A percentile compares a stretch with the other conserved stretches of the same genome.
Evolutionary conservation across 2,888 invertebrate genomes (phyloP).

Genomic region (Pheosia gnoma): DNA sequence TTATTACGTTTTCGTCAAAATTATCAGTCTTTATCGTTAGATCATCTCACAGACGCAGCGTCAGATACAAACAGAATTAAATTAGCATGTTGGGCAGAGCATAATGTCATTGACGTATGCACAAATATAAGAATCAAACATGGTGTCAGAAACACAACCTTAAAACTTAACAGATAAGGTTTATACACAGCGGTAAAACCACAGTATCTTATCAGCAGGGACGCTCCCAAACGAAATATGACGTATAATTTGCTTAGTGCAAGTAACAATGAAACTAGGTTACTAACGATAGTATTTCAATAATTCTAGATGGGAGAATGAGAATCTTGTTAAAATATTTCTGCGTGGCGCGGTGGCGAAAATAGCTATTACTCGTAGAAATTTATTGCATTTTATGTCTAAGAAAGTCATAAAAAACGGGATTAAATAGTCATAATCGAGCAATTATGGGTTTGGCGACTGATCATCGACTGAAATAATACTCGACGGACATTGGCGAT

Average conservation of each 20-base stretch:
- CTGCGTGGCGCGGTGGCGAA: conserved; percentile 9
- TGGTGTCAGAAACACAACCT: conserved; percentile 10
- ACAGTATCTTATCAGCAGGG: conserved; percentile 29
- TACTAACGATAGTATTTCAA: conserved; percentile 33
- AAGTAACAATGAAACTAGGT: conserved; percentile 29
- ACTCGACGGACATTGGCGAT: conserved; percentile 3
- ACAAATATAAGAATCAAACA: conserved; percentile 15
- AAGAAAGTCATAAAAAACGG: conserved; percentile 17
- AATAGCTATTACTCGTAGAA: conserved; percentile 25
- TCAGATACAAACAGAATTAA: conserved; percentile 33
- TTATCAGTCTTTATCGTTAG: conserved; percentile 31
- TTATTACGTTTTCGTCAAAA: conserved; percentile 29
- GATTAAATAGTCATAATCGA: conserved; percentile 11
- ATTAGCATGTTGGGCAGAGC: conserved; percentile 19
- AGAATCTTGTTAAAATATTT: conserved; percentile 19
- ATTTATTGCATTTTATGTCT: conserved; percentile 17
- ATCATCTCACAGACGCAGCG: conserved; percentile 29
- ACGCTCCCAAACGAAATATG: conserved; percentile 31
- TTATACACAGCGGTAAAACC: conserved; percentile 4
- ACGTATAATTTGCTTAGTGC: conserved; percentile 24
- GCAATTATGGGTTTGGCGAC: conserved; percentile 17
- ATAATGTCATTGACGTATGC: conserved; percentile 36
- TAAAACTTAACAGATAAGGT: conserved; percentile 18
- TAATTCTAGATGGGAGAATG: conserved; percentile 24
- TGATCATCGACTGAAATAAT: conserved; percentile 16